A percentile compares a stretch with the other conserved stretches of the same genome.
Conservation (phyloP, 2,113 vertebrate genomes). For the Donacobius atricapilla region DNA sequence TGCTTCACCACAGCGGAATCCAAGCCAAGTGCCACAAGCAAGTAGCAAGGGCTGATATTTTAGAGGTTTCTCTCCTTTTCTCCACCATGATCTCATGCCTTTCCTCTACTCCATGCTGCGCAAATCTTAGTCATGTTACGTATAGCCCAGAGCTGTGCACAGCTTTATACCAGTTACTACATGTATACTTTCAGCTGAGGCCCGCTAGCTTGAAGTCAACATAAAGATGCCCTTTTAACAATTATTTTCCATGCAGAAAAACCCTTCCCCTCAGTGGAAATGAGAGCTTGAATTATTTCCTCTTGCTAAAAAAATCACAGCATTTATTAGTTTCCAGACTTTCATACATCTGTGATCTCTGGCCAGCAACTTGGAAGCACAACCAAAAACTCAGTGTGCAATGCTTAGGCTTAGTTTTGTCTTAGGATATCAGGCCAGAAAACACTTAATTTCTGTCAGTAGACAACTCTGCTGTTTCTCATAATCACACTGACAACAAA, state of each 20-base stretch:
- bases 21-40: neutral
- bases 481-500: neutral
- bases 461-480: neutral
- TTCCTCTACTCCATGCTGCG: neutral
- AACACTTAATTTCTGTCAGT: neutral
- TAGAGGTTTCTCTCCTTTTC: neutral
- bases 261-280: neutral
- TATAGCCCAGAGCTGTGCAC: fast-evolving
- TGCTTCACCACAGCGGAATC: neutral
- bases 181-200: fast-evolving
- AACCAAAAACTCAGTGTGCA: fast-evolving
- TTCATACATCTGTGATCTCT: fast-evolving
- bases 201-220: neutral
- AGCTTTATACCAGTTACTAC: fast-evolving
- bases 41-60: neutral
- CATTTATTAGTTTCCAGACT: neutral
- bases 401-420: neutral
- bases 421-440: neutral
- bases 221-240: fast-evolving
- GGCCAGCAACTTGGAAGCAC: neutral
- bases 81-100: fast-evolving
- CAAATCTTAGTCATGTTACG: fast-evolving
- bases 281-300: neutral
- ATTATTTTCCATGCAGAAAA: neutral
- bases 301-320: neutral